These are phyloP conservation scores for Atrichornis clamosus DNA, from an alignment of 2,113 vertebrate species.

Conservation along the genomic window DNA sequence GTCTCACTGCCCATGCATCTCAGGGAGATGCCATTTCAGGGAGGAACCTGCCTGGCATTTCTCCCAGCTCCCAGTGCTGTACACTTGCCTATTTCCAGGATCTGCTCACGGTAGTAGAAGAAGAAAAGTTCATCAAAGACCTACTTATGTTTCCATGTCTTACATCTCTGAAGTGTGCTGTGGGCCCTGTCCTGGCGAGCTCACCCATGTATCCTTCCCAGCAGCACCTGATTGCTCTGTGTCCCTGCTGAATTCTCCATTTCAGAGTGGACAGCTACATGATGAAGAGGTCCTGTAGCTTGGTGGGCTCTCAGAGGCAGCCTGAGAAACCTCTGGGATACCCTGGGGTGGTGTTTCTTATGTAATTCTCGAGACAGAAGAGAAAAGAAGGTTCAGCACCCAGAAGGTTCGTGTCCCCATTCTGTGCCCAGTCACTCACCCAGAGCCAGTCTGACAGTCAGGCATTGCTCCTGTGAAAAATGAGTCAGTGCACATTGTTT, in stretches of 20 bases:
- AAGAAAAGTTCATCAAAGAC: neutral
- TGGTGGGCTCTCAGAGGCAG: neutral
- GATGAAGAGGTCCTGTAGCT: neutral
- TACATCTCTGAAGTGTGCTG: neutral
- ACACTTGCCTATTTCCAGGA: neutral
- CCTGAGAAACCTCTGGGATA: neutral
- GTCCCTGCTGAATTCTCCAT: neutral
- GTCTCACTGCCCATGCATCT: neutral
- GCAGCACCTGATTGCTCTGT: neutral
- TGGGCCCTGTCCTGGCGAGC: neutral
- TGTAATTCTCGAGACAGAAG: neutral
- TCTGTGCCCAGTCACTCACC: neutral
- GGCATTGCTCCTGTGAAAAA: neutral
- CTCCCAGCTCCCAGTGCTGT: neutral
- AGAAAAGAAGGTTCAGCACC: neutral
- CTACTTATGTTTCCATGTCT: neutral
- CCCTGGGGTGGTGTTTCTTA: neutral
- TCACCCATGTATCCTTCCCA: neutral
- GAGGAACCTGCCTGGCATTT: neutral
- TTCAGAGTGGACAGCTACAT: neutral
- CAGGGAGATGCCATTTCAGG: neutral
- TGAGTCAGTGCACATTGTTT: neutral
- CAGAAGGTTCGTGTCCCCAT: accelerated
- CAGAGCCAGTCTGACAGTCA: neutral
- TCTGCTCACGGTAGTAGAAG: neutral